These are phyloP conservation scores for Coelopa frigida DNA, from an alignment of 1,140 invertebrate species.

Conservation along the genomic window DNA sequence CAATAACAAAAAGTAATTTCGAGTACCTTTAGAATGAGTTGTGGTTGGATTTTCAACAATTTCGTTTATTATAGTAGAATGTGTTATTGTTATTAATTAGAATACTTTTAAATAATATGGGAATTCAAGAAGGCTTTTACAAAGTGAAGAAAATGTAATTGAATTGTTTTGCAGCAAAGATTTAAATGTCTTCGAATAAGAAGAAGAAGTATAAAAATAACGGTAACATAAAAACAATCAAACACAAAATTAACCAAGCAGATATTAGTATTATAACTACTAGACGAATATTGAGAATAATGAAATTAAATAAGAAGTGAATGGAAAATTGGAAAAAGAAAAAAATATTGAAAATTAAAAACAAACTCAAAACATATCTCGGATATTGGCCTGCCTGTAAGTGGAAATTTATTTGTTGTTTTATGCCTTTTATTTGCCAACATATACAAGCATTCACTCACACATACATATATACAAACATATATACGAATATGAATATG, in stretches of 20 bases:
- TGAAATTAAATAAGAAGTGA: constrained; percentile 1
- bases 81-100: too few species aligned
- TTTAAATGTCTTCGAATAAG: constrained; percentile 1
- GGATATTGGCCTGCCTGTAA: constrained; percentile 40
- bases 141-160: background rate
- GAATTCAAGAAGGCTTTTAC: background rate
- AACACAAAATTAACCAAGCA: background rate
- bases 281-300: constrained; percentile 1
- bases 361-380: constrained; percentile 41
- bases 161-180: background rate
- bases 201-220: background rate
- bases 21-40: too few species aligned
- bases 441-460: background rate
- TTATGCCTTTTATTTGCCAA: background rate
- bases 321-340: constrained; percentile 14
- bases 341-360: constrained; percentile 22
- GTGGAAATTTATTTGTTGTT: constrained; percentile 10
- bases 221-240: constrained; percentile 1
- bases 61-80: too few species aligned
- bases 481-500: background rate
- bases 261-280: constrained; percentile 8
- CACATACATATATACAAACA: background rate
- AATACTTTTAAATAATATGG: too few species aligned
- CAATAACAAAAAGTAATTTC: too few species aligned
- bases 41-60: too few species aligned